A percentile compares a stretch with the other conserved stretches of the same genome.
phyloP scores from a whole-genome alignment of 2,113 vertebrate species.

The Sciurus niger region DNA sequence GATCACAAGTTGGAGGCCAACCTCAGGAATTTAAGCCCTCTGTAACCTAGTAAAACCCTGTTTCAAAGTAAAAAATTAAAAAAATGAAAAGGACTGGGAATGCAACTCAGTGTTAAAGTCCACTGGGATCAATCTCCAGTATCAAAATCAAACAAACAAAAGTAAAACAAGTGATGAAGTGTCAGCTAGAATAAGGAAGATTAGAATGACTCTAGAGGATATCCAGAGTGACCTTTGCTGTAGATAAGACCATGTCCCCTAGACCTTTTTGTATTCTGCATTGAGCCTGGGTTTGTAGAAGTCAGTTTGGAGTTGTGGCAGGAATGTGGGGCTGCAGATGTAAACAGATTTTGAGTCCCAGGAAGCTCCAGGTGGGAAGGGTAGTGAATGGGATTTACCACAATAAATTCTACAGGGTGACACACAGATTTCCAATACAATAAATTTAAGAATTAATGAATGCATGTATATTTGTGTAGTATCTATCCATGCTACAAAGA shows the following conservation, averaged over 20 bases:
- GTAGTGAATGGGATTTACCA: background rate
- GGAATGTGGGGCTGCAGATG: background rate
- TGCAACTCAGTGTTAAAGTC: no score
- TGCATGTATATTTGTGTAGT: background rate
- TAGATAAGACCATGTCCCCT: background rate
- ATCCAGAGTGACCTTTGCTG: background rate
- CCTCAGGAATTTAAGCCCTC: no score
- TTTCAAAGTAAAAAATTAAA: no score
- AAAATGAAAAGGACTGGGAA: no score
- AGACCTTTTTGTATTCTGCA: background rate
- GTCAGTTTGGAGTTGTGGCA: background rate
- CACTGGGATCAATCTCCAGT: no score
- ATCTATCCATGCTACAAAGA: background rate
- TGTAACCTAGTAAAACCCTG: no score
- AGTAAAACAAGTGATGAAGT: background rate
- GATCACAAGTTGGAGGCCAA: no score
- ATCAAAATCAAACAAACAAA: no score
- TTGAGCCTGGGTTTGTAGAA: background rate
- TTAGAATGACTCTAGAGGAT: background rate
- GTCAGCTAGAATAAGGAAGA: background rate
- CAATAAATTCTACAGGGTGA: background rate
- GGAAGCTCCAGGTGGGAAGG: background rate
- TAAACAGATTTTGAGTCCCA: conserved; percentile 38
- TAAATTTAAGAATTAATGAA: background rate
- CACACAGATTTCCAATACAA: conserved; percentile 30